phyloP scores from a whole-genome alignment of 2,888 invertebrate species.

The Brachypalpus laphriformis region DNA sequence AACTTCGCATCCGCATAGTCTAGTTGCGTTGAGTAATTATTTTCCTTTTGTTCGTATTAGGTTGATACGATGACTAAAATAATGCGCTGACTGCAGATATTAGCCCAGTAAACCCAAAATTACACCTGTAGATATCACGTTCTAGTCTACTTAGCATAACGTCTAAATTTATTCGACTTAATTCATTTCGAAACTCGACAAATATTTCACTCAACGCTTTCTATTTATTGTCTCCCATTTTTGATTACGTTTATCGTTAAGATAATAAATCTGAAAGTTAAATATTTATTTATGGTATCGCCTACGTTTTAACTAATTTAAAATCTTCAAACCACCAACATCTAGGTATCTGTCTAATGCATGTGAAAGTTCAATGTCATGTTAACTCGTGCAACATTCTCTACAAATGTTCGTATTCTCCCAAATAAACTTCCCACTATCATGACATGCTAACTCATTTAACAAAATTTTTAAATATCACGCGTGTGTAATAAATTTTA shows the following conservation, averaged over 20 bases:
- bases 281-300: background rate
- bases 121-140: no score
- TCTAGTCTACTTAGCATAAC: no score
- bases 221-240: background rate
- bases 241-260: background rate
- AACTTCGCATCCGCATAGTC: no score
- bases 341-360: background rate
- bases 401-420: background rate
- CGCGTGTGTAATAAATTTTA: constrained; percentile 47
- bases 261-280: background rate
- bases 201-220: background rate
- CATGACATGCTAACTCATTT: constrained; percentile 32
- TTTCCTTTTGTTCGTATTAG: no score
- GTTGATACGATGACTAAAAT: no score
- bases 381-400: background rate
- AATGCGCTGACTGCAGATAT: no score
- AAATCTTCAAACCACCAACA: background rate
- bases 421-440: constrained; percentile 11
- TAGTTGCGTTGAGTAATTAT: no score
- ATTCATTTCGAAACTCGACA: background rate
- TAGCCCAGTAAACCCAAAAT: no score
- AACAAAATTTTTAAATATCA: constrained; percentile 7
- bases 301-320: background rate
- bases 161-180: background rate
- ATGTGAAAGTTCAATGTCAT: constrained; percentile 28